Conservation (phyloP, 2,113 vertebrate genomes). For the Python bivittatus region DNA sequence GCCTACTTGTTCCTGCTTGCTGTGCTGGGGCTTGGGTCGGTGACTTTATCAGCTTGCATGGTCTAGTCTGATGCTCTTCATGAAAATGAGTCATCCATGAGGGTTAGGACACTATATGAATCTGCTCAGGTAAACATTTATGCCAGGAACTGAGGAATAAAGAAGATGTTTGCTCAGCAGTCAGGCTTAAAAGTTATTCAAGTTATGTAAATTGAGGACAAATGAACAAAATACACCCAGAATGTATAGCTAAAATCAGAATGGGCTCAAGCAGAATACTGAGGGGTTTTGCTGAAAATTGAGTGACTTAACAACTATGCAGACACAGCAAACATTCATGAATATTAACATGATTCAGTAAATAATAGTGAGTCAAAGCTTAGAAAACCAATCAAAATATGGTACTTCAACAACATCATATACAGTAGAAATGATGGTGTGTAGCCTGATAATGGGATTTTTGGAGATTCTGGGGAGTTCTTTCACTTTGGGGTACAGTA, state of each 20-base stretch:
- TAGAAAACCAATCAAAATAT: not conserved
- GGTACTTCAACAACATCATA: not conserved
- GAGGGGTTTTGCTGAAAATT: not conserved
- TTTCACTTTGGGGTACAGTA: too few species aligned
- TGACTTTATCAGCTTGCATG: not conserved
- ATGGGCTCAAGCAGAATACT: not conserved
- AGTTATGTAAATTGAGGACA: not conserved
- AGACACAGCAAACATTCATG: not conserved
- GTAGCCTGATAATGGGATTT: too few species aligned
- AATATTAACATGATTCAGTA: not conserved
- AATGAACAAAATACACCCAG: not conserved
- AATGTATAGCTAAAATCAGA: not conserved
- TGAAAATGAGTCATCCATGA: not conserved
- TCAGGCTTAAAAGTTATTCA: not conserved
- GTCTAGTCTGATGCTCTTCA: not conserved
- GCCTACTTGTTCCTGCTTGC: not conserved
- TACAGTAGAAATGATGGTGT: too few species aligned
- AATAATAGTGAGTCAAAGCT: not conserved
- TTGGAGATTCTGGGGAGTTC: too few species aligned
- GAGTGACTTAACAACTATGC: not conserved
- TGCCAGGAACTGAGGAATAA: not conserved
- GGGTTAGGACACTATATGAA: not conserved
- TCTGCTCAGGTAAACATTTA: not conserved
- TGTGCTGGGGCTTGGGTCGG: not conserved
- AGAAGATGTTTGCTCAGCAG: not conserved